These are phyloP conservation scores for Gymnodraco acuticeps DNA, from an alignment of 2,797 vertebrate species.

Conservation along the genomic window DNA sequence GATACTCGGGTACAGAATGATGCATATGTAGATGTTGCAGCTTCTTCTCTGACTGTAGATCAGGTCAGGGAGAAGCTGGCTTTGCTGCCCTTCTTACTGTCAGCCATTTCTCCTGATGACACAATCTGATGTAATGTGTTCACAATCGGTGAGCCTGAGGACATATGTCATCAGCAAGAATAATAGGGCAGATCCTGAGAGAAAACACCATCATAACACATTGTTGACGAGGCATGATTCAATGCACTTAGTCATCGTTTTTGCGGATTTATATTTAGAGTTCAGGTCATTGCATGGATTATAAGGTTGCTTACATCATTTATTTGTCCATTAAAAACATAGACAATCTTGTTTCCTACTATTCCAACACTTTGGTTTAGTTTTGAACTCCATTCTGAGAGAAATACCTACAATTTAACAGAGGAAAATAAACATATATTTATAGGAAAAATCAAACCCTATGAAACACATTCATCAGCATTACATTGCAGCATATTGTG, in stretches of 20 bases:
- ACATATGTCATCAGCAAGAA: slow-evolving; percentile 47
- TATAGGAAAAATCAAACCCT: background rate
- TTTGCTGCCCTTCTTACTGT: slow-evolving; percentile 47
- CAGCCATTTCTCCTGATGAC: slow-evolving; percentile 25
- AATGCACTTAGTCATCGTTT: slow-evolving; percentile 13
- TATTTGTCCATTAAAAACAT: background rate
- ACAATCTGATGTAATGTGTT: slow-evolving; percentile 7
- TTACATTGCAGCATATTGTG: slow-evolving; percentile 7
- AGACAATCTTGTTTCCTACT: too few relatives aligned
- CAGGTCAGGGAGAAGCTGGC: slow-evolving; percentile 44
- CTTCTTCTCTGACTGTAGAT: slow-evolving; percentile 32
- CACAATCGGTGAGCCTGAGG: slow-evolving; percentile 38
- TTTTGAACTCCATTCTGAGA: background rate
- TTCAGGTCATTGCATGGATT: background rate
- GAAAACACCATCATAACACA: slow-evolving; percentile 30
- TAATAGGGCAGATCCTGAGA: slow-evolving; percentile 47
- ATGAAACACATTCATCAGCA: background rate
- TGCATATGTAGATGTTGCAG: slow-evolving; percentile 48
- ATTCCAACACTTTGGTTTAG: background rate
- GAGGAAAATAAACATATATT: background rate
- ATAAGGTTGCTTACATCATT: too few relatives aligned
- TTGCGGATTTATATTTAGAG: background rate
- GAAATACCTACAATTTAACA: background rate
- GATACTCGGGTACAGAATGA: slow-evolving; percentile 26
- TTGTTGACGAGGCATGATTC: slow-evolving; percentile 17